Percentiles rank a stretch among this genome's conserved stretches.
Conservation (phyloP, 1,140 invertebrate species). For the Sarcophaga peregrina region DNA sequence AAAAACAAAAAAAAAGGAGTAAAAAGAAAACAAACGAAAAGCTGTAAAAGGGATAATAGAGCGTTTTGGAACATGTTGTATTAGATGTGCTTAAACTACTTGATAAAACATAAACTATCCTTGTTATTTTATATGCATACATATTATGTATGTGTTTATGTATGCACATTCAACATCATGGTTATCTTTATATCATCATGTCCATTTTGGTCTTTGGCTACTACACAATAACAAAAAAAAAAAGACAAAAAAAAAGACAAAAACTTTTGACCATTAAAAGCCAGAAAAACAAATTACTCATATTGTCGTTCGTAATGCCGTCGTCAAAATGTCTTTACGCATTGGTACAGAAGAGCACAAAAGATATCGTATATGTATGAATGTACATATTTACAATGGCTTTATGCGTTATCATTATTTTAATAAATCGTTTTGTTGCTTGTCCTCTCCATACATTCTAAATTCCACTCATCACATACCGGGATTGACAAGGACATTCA, state of each 20-base stretch:
- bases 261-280: conserved; percentile 45
- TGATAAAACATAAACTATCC: conserved; percentile 25
- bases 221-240: not conserved
- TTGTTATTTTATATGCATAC: conserved; percentile 23
- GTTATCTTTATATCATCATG: not conserved
- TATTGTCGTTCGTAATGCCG: conserved; percentile 43
- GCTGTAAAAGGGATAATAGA: not conserved
- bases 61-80: not conserved
- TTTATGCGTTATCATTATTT: conserved; percentile 32
- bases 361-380: not conserved
- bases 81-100: conserved; percentile 8
- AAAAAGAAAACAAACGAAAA: not conserved
- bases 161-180: not conserved
- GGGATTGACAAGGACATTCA: conserved; percentile 38
- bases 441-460: conserved; percentile 13
- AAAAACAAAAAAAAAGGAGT: not conserved
- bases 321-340: conserved; percentile 44
- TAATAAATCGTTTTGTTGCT: conserved; percentile 40
- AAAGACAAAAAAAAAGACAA: conserved; percentile 2
- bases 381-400: not conserved
- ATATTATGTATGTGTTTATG: too few relatives aligned
- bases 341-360: conserved; percentile 26
- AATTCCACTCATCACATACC: not conserved
- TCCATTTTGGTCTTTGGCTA: not conserved
- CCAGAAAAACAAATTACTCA: conserved; percentile 47